Percentiles rank a stretch among this genome's conserved stretches.
Conservation (phyloP, 2,888 invertebrate species). For the Cyclophora punctaria region DNA sequence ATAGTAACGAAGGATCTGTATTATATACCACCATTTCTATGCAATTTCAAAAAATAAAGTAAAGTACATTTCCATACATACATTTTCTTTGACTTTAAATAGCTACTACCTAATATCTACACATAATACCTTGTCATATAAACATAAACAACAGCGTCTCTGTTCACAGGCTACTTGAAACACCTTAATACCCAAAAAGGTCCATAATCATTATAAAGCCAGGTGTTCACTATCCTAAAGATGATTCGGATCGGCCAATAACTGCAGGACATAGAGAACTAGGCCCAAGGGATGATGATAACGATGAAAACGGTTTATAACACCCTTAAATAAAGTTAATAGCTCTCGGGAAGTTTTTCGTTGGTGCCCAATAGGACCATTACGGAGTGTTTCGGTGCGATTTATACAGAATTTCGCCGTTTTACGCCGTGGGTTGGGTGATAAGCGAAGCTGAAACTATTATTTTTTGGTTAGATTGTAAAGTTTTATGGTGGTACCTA, state of each 20-base stretch:
- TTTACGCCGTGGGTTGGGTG: slow-evolving; percentile 25
- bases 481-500: no score
- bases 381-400: slow-evolving; percentile 62
- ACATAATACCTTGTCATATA: no score
- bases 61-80: no score
- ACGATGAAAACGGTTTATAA: slow-evolving; percentile 69
- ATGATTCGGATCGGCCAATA: slow-evolving; percentile 41
- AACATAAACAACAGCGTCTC: no score
- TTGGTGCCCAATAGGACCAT: slow-evolving; percentile 62
- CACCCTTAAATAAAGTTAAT: slow-evolving; percentile 72
- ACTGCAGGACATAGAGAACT: slow-evolving; percentile 50
- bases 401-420: slow-evolving; percentile 67
- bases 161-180: no score
- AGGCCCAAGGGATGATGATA: slow-evolving; percentile 60
- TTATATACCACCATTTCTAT: no score
- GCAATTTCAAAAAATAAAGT: no score
- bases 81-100: no score
- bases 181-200: no score
- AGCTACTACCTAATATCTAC: no score
- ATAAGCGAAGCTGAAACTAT: slow-evolving; percentile 1
- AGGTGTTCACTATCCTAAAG: slow-evolving; percentile 18
- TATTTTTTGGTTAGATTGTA: background rate
- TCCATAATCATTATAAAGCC: slow-evolving; percentile 2
- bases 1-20: no score
- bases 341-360: slow-evolving; percentile 66